Conservation (phyloP, 64 coral and sea anemone species). For the Anthopleura sola region DNA sequence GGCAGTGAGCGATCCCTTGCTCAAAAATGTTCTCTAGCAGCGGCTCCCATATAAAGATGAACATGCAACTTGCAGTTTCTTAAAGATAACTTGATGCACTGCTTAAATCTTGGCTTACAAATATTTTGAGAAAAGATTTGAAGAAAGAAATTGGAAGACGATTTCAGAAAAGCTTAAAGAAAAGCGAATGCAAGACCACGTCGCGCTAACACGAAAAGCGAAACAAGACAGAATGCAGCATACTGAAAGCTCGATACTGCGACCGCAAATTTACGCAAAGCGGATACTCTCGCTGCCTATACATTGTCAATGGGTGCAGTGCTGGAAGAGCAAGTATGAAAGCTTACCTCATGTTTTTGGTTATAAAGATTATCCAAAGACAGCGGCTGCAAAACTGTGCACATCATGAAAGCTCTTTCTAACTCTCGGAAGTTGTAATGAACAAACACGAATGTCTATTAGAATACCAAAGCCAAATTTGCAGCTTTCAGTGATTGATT, state of each 20-base stretch:
- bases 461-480: neutral
- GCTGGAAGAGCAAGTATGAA: neutral
- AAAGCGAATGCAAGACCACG: conserved; percentile 14
- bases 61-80: neutral
- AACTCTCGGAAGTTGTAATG: too few species aligned
- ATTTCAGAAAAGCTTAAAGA: neutral
- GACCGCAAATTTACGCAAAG: conserved; percentile 12
- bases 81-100: neutral
- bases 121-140: neutral
- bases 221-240: neutral
- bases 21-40: neutral
- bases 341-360: neutral
- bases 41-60: neutral
- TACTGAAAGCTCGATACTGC: neutral
- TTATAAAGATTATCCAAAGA: neutral
- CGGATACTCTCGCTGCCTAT: neutral
- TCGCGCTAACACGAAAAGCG: conserved; percentile 6
- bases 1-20: neutral
- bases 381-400: neutral
- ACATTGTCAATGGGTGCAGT: neutral
- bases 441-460: neutral
- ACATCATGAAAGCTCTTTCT: neutral
- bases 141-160: neutral
- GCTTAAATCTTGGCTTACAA: neutral
- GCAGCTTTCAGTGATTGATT: neutral